phyloP scores from a whole-genome alignment of 2,797 vertebrate species.

The Cyclopterus lumpus region DNA sequence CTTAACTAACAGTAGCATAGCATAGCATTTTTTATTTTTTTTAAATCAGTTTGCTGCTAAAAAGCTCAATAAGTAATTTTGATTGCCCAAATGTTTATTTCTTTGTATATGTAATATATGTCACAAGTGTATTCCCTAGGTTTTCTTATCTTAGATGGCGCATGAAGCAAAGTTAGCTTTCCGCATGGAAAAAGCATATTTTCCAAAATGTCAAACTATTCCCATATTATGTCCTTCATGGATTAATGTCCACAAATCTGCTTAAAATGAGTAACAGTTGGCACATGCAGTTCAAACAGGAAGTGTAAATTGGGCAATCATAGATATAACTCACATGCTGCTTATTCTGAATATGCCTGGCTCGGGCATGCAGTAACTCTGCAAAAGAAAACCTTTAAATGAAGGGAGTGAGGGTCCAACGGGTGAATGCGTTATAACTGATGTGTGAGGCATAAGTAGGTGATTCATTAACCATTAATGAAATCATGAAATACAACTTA shows the following conservation, averaged over 20 bases:
- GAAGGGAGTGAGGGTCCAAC: neutral
- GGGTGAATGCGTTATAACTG: neutral
- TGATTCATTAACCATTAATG: neutral
- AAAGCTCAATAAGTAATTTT: too few species aligned
- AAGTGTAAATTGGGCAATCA: neutral
- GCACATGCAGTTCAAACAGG: neutral
- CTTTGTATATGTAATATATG: too few species aligned
- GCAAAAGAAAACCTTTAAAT: neutral
- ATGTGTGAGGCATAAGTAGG: neutral
- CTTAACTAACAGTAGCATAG: conserved; percentile 4
- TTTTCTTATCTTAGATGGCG: too few species aligned
- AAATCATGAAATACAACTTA: neutral
- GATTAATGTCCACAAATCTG: neutral
- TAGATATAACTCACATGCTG: neutral
- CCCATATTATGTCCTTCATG: neutral
- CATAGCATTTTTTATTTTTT: too few species aligned
- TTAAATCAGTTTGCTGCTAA: too few species aligned
- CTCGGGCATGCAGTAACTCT: neutral
- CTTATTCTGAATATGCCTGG: neutral
- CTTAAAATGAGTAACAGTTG: neutral
- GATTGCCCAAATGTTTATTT: too few species aligned
- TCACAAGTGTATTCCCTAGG: neutral
- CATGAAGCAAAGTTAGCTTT: too few species aligned
- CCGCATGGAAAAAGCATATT: neutral
- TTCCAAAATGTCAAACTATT: neutral